phyloP scores from a whole-genome alignment of 2,797 vertebrate genomes.

The Hippoglossus hippoglossus region DNA sequence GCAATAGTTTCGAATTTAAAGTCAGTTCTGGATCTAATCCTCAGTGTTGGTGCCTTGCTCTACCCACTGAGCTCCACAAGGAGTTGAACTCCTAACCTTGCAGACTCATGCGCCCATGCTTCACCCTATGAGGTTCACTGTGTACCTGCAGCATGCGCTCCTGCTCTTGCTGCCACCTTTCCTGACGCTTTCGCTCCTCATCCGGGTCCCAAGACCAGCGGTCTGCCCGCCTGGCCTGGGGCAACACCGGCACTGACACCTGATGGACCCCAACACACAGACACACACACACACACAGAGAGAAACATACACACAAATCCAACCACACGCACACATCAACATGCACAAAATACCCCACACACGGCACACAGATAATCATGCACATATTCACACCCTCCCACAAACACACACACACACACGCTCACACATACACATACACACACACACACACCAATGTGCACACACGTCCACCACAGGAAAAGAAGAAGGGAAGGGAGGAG shows the following conservation, averaged over 20 bases:
- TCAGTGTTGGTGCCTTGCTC: slow-evolving; percentile 14
- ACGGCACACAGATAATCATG: slow-evolving; percentile 22
- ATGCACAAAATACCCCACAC: slow-evolving; percentile 31
- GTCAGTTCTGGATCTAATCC: neutral
- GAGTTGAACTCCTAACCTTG: slow-evolving; percentile 5
- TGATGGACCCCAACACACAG: slow-evolving; percentile 64
- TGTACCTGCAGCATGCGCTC: slow-evolving; percentile 96
- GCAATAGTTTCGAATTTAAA: no score
- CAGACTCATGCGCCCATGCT: slow-evolving; percentile 64
- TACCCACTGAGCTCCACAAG: neutral
- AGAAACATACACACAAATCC: slow-evolving; percentile 8
- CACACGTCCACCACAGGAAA: slow-evolving; percentile 70
- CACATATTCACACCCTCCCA: slow-evolving; percentile 25
- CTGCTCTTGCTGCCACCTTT: slow-evolving; percentile 97
- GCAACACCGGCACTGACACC: slow-evolving; percentile 82
- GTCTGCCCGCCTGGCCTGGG: slow-evolving; percentile 86
- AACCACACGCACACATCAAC: slow-evolving; percentile 23
- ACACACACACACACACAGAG: slow-evolving; percentile 31
- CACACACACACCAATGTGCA: slow-evolving; percentile 25
- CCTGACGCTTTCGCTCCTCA: slow-evolving; percentile 95
- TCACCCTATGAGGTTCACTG: slow-evolving; percentile 16
- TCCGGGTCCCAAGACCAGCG: slow-evolving; percentile 97
- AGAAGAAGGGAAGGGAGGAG: slow-evolving; percentile 68
- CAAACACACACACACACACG: slow-evolving; percentile 2
- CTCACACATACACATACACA: slow-evolving; percentile 12